Percentiles rank a stretch among this genome's conserved stretches.
Conservation (phyloP, 1,140 invertebrate species). For the Pogonus chalceus region DNA sequence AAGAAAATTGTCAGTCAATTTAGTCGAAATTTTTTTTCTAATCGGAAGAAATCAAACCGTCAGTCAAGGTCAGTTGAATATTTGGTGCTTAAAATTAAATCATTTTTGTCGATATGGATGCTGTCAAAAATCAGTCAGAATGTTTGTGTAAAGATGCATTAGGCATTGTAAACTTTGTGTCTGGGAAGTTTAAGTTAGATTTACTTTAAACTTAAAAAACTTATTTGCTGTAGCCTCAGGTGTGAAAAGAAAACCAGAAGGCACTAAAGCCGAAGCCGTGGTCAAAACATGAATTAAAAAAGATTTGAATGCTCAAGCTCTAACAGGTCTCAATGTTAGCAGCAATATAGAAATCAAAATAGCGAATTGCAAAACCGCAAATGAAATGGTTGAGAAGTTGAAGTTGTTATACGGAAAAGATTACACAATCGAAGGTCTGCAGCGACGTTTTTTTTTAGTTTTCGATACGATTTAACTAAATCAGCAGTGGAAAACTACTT, state of each 20-base stretch:
- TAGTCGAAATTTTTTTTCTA: too few species aligned
- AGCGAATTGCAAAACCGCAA: not conserved
- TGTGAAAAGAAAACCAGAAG: not conserved
- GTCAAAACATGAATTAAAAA: conserved; percentile 11
- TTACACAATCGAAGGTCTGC: conserved; percentile 13
- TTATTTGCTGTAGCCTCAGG: not conserved
- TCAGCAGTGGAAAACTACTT: conserved; percentile 6
- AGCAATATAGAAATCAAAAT: conserved; percentile 14
- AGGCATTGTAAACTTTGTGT: too few species aligned
- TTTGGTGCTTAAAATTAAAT: too few species aligned
- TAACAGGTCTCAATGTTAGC: conserved; percentile 15
- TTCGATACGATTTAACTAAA: conserved; percentile 10
- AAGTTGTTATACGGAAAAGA: conserved; percentile 15
- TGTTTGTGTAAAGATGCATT: too few species aligned
- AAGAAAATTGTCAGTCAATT: too few species aligned
- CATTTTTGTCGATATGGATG: too few species aligned
- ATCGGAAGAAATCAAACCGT: too few species aligned
- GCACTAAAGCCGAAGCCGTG: not conserved
- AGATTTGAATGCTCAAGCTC: conserved; percentile 15
- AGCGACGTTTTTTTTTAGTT: conserved; percentile 15
- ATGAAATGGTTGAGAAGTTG: conserved; percentile 13
- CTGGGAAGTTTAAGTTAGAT: too few species aligned
- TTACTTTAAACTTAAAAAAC: too few species aligned
- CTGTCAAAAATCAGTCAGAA: too few species aligned
- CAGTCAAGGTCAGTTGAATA: too few species aligned